Percentiles rank a stretch among this genome's conserved stretches.
Evolutionary conservation across 2,113 vertebrate species (phyloP).

Genomic region (Protobothrops flavoviridis): DNA sequence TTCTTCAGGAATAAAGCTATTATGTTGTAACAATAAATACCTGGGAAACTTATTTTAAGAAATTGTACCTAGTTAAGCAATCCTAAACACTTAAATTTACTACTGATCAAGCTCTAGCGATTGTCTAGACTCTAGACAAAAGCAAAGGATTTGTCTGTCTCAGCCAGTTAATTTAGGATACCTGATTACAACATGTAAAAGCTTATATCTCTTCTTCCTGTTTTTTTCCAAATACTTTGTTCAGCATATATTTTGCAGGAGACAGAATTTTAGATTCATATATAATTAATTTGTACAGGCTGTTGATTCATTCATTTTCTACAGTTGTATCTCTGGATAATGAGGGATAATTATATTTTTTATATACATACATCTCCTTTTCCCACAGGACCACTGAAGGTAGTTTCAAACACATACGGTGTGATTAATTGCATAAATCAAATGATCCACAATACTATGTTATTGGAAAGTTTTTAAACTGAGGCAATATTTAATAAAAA

Average conservation of each 20-base stretch:
- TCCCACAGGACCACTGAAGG: not conserved
- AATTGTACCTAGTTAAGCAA: not conserved
- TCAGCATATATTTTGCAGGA: not conserved
- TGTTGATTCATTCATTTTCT: not conserved
- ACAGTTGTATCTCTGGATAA: not conserved
- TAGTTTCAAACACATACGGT: not conserved
- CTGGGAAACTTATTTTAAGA: not conserved
- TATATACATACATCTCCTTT: not conserved
- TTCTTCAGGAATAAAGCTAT: not conserved
- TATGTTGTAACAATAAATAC: not conserved
- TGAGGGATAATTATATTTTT: not conserved
- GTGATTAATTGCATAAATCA: not conserved
- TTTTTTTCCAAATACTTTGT: not conserved
- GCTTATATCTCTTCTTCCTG: not conserved
- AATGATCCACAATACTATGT: not conserved
- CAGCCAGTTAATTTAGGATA: not conserved
- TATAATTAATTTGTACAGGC: not conserved
- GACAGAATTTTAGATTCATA: not conserved
- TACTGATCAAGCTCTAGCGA: not conserved
- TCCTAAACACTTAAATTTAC: not conserved
- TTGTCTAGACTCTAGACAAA: conserved; percentile 14
- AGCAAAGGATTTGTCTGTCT: not conserved
- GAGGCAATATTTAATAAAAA: not conserved
- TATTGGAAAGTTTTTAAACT: not conserved
- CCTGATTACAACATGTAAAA: not conserved